Evolutionary conservation across 2,113 vertebrate species (phyloP), one percentile per base, ranked within the genome.

Genomic region (Mola mola): DNA sequence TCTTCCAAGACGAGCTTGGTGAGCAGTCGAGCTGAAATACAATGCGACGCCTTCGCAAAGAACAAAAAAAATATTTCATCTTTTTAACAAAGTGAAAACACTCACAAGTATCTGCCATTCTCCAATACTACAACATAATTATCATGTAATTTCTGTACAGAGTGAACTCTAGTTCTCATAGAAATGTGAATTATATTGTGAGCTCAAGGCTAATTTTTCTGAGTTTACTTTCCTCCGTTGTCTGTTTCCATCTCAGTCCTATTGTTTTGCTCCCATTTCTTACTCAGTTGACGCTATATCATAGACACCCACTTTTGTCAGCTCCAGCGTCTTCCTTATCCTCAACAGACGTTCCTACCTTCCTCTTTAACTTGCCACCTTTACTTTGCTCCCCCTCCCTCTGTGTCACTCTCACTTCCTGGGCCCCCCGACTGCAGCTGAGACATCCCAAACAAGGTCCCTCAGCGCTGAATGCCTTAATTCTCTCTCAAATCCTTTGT

Each of bases 201-300:
- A n/a, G n/a, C n/a, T n/a, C n/a, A n/a, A n/a, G n/a, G n/a, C n/a
- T n/a, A n/a, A n/a, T 15, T 28, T 37, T 36, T 17, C 24, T 3
- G 4, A 56, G 48, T 53, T 67, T n/a, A 13, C 47, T 51, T 50
- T 33, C 40, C 26, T 37, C 44, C 8, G 21, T 33, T 43, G 37
- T 51, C 26, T 28, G 37, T 36, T 17, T 28, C n/a, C 20, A 37
- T 57, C 22, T 51, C 17, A 8, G 7, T 16, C 47, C 3, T 20
- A 17, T 38, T 57, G 10, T 28, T 24, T 51, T 25, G 16, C 46
- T 56, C 36, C 59, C 12, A 37, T 56, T 61, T 72, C 22, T n/a
- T 11, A 71, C 62, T 79, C 57, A 44, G 47, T 42, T 63, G 69
- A 56, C 56, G 26, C 8, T 10, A 52, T 64, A 79, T 81, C 52